A percentile compares a stretch with the other conserved stretches of the same genome.
Conservation (phyloP, 2,113 vertebrate species). For the Proteles cristata region DNA sequence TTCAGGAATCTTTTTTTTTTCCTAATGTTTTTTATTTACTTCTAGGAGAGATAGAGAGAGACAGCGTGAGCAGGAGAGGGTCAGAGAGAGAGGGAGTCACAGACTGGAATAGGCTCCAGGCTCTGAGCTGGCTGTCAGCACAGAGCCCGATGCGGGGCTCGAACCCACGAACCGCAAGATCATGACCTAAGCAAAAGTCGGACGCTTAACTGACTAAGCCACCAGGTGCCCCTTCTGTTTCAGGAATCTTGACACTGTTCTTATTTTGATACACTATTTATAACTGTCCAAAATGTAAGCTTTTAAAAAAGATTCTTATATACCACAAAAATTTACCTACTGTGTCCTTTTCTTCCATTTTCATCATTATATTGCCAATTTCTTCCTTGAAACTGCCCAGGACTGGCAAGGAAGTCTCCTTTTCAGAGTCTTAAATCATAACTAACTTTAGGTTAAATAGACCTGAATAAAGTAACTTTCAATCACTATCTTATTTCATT, state of each 20-base stretch:
- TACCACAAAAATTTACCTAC: not conserved
- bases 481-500: slow-evolving; percentile 17
- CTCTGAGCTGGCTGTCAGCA: too few relatives aligned
- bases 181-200: too few relatives aligned
- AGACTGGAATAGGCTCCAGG: too few relatives aligned
- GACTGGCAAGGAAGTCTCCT: not conserved
- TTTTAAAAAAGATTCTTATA: not conserved
- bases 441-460: not conserved
- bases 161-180: too few relatives aligned
- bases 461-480: slow-evolving; percentile 19
- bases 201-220: too few relatives aligned
- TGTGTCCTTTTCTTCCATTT: not conserved
- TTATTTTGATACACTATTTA: not conserved
- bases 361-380: not conserved
- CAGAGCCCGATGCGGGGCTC: too few relatives aligned
- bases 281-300: not conserved
- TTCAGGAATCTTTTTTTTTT: not conserved
- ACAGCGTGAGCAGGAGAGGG: too few relatives aligned
- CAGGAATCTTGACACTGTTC: not conserved
- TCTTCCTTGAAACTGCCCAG: slow-evolving; percentile 23
- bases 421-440: not conserved
- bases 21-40: too few relatives aligned
- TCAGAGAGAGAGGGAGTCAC: too few relatives aligned
- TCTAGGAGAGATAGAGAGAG: too few relatives aligned
- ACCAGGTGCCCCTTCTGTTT: not conserved